A percentile compares a stretch with the other conserved stretches of the same genome.
Conservation (phyloP, 2,888 invertebrate species). For the Baronia brevicornis region DNA sequence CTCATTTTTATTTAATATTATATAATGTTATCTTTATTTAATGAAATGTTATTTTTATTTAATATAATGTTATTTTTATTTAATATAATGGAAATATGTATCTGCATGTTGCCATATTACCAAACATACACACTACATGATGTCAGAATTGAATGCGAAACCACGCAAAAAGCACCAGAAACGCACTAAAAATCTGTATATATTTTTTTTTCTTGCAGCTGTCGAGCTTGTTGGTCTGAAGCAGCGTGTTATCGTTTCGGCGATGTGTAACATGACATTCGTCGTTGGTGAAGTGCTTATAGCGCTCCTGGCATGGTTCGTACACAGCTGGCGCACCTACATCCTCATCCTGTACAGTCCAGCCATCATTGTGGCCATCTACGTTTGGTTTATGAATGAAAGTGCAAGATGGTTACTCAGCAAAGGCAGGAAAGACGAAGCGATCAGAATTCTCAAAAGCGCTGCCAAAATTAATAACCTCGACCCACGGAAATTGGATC, state of each 20-base stretch:
- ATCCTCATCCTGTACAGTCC: slow-evolving; percentile 83
- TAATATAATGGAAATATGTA: no score
- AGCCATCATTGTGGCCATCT: slow-evolving; percentile 78
- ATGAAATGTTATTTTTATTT: no score
- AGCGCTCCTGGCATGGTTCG: slow-evolving; percentile 82
- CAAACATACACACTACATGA: no score
- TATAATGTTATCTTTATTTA: no score
- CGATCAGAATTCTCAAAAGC: slow-evolving; percentile 76
- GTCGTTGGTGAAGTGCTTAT: slow-evolving; percentile 83
- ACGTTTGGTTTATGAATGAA: slow-evolving; percentile 84
- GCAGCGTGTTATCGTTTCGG: slow-evolving; percentile 83
- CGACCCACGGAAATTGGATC: slow-evolving; percentile 61
- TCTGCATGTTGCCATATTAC: no score
- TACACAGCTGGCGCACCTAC: slow-evolving; percentile 83
- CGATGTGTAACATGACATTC: slow-evolving; percentile 84
- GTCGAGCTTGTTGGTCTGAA: slow-evolving; percentile 87
- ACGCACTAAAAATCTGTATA: no score
- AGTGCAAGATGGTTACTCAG: slow-evolving; percentile 87
- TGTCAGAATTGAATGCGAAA: no score
- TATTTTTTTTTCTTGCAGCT: slow-evolving; percentile 61
- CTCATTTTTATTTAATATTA: no score
- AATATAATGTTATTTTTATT: no score
- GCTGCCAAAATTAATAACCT: slow-evolving; percentile 80
- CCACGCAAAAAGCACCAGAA: no score
- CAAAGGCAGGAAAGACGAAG: slow-evolving; percentile 80